Evolutionary conservation across 2,888 invertebrate species (phyloP), one percentile per base, ranked within the genome.

Genomic region (Pardosa pseudoannulata): DNA sequence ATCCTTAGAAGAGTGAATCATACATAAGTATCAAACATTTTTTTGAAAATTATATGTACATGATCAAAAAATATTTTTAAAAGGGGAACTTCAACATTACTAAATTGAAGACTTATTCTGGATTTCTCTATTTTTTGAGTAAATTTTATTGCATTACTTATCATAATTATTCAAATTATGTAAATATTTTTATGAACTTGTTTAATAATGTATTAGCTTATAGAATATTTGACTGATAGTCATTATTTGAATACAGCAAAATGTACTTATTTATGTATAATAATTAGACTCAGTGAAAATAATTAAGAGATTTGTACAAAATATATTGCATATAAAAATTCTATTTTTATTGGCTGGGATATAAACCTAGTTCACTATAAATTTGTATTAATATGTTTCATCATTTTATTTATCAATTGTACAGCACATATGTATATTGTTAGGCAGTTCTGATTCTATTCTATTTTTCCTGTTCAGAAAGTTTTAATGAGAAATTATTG

Each of bases 391-490:
- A 62, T 65, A 23, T 83, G 56, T 72, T 76, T 32, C 19, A 29
- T 9, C 19, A 56, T 70, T 78, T 71, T 41, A 76, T 76, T 82
- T 82, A 65, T 76, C 71, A 19, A 50, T 72, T 83, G 78, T 78
- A 83, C 65, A 78, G 83, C 83, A 83, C 78, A 68, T 36, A 64
- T 68, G 72, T 70, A 80, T 67, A 72, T 67, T 67, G 56, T 31
- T 73, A 39, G 70, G 41, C 41, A 73, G 41, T 72, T 32, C 50
- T 76, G 39, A 71, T 68, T 62, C 74, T 82, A 74, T 76, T 82
- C 71, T 41, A 72, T 71, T 83, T n/a, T 62, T 76, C 76, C 46
- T 76, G 46, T 56, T 78, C 56, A 78, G 56, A 56, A 78, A 78
- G 23, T 78, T 83, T 67, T 72, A 81, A 68, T 50, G 5, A 19